Conservation (phyloP, 2,888 invertebrate genomes). For the Automeris io region DNA sequence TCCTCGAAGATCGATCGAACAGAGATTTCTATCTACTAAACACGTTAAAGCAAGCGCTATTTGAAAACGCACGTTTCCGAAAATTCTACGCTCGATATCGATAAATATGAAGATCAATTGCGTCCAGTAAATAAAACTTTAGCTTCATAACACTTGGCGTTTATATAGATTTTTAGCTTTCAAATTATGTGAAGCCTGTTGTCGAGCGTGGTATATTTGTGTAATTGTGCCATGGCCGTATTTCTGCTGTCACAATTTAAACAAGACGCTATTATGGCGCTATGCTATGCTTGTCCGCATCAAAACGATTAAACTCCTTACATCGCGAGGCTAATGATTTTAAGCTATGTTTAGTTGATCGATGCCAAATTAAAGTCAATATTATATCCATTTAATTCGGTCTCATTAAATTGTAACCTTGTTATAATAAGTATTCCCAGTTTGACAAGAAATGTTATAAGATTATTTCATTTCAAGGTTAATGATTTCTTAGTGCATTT, state of each 20-base stretch:
- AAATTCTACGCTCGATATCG: slow-evolving; percentile 24
- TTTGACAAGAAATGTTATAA: slow-evolving; percentile 48
- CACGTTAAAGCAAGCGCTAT: slow-evolving; percentile 67
- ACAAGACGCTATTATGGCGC: slow-evolving; percentile 22
- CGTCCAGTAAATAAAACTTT: background rate
- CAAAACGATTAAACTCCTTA: slow-evolving; percentile 39
- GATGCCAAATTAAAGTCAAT: slow-evolving; percentile 68
- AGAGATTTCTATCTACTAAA: slow-evolving; percentile 62
- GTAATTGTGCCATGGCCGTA: slow-evolving; percentile 24
- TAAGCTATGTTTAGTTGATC: slow-evolving; percentile 60
- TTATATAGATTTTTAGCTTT: background rate
- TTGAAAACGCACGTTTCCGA: slow-evolving; percentile 27
- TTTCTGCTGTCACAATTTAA: slow-evolving; percentile 17
- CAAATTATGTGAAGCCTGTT: slow-evolving; percentile 10
- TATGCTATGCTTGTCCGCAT: slow-evolving; percentile 61
- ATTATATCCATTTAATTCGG: slow-evolving; percentile 27
- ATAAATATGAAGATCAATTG: slow-evolving; percentile 21
- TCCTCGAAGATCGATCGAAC: slow-evolving; percentile 65
- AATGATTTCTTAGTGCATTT: slow-evolving; percentile 48
- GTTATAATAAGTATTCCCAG: slow-evolving; percentile 7
- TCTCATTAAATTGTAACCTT: slow-evolving; percentile 8
- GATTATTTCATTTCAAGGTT: slow-evolving; percentile 22
- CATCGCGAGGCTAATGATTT: slow-evolving; percentile 43
- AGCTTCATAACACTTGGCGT: background rate
- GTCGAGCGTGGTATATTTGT: slow-evolving; percentile 19